A percentile compares a stretch with the other conserved stretches of the same genome.
These are phyloP conservation scores for Hemicentrotus pulcherrimus DNA, from an alignment of 35 echinoderm and acorn worm species.

Conservation along the genomic window DNA sequence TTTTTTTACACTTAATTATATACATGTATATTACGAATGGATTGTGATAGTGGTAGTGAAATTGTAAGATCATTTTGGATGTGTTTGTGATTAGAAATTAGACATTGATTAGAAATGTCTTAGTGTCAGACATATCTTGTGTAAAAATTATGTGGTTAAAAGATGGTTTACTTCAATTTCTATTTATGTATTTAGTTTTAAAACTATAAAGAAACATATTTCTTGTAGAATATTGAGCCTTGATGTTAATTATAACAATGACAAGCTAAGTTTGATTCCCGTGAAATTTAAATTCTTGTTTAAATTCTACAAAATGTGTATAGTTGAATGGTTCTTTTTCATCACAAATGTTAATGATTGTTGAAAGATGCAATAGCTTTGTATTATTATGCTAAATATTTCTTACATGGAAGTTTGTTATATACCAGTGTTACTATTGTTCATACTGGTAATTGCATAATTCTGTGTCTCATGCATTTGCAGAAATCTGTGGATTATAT, in stretches of 20 bases:
- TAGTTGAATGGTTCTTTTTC: neutral
- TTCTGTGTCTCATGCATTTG: neutral
- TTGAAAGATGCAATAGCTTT: neutral
- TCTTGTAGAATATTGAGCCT: neutral
- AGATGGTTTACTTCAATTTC: neutral
- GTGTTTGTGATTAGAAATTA: neutral
- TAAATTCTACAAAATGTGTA: neutral
- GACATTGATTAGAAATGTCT: neutral
- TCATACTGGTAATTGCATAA: neutral
- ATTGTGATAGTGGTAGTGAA: neutral
- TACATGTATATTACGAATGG: neutral
- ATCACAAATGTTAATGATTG: neutral
- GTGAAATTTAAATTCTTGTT: neutral
- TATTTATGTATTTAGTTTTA: slow-evolving; percentile 8
- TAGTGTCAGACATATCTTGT: too few relatives aligned
- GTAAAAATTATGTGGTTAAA: too few relatives aligned
- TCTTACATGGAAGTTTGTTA: neutral
- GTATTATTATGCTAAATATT: neutral
- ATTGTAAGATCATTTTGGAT: neutral
- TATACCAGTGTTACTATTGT: neutral
- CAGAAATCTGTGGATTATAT: neutral
- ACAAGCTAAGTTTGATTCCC: neutral
- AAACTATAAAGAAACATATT: neutral
- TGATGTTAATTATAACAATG: neutral
- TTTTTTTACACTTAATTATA: neutral